Evolutionary conservation across 1,140 invertebrate genomes (phyloP), one percentile per base, ranked within the genome.

Genomic region (Drosophila littoralis): DNA sequence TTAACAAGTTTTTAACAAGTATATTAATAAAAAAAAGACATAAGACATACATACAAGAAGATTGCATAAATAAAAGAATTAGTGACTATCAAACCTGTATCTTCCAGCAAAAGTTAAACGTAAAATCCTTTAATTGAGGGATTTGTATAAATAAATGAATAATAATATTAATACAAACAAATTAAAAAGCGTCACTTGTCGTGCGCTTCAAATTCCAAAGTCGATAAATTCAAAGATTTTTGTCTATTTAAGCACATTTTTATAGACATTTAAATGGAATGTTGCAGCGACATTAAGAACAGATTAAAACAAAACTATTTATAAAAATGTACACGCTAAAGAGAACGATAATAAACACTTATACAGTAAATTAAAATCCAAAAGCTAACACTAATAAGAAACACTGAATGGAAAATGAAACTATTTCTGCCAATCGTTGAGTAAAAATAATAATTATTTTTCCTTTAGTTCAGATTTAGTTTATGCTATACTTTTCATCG

Each of bases 61-160:
- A 79, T 75, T 80, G 59, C 79, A 90, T 89, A 78, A 85, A 81
- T 90, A 90, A 88, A 68, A 76, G 67, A 92, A 92, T 92, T 92
- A 91, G 91, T 92, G 91, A 92, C 91, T 92, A 92, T 92, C 91
- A 92, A 92, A 91, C 91, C 80, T 81, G 89, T 83, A 92, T 92
- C 91, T 92, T 92, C 91, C 91, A 92, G 81, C 79, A 90, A 90
- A 90, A 76, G 81, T 83, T 80, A 88, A 88, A 91, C 82, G 70
- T 77, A 71, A 81, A 73, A 74, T 72, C 55, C 77, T 64, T 80
- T 81, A 81, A 83, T 79, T 70, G 76, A 86, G 60, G 76, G 40
- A 76, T 86, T 82, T 88, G 77, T 79, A 86, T 79, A 76, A 57
- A 78, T 75, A 74, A 73, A 71, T 54, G 36, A 79, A 73, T 60